phyloP scores from a whole-genome alignment of 2,113 vertebrate species.

The Sus scrofa region T2T-Sscrofa CM000814.6:118642501-118643000 shows the following conservation, averaged over 20 bases:
- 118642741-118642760: conserved; percentile 12
- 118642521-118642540: conserved; percentile 56
- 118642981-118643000: not conserved
- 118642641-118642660: not conserved
- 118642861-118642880: not conserved
- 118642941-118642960: not conserved
- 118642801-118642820: conserved; percentile 60
- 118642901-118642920: not conserved
- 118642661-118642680: conserved; percentile 32
- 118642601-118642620: conserved; percentile 59
- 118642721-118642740: conserved; percentile 9
- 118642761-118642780: conserved; percentile 46
- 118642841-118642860: not conserved
- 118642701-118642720: not conserved
- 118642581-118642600: conserved; percentile 49
- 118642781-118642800: not conserved
- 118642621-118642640: conserved; percentile 63
- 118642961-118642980: not conserved
- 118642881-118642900: not conserved
- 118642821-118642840: conserved; percentile 56
- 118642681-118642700: not conserved
- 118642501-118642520: conserved; percentile 69
- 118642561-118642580: conserved; percentile 66
- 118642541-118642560: conserved; percentile 38
- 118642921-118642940: too few relatives aligned